Percentiles rank a stretch among this genome's conserved stretches.
These are phyloP conservation scores for Pantherophis guttatus DNA, from an alignment of 2,113 vertebrate genomes.

Conservation along the genomic window DNA sequence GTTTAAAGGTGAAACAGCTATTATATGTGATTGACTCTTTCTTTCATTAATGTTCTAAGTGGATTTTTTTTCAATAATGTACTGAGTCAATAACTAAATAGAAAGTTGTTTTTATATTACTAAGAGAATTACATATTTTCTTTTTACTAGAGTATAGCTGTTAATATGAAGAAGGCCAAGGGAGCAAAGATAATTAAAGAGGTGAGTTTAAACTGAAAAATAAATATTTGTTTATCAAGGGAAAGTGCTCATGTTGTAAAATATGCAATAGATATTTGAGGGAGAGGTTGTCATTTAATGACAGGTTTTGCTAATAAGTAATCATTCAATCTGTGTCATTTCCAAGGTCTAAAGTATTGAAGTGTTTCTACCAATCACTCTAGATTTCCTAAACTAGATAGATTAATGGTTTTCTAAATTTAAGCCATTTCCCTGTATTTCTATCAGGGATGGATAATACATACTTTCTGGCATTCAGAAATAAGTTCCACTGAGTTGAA, in stretches of 20 bases:
- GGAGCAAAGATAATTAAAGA: slow-evolving; percentile 82
- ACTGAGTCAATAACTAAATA: background rate
- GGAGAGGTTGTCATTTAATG: background rate
- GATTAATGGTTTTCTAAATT: background rate
- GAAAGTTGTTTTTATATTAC: slow-evolving; percentile 14
- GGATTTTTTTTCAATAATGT: background rate
- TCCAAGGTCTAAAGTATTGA: background rate
- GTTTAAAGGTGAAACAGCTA: background rate
- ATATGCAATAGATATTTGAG: background rate
- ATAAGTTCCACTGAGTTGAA: background rate
- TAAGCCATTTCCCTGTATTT: background rate
- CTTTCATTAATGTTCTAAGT: background rate
- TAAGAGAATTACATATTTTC: slow-evolving; percentile 44
- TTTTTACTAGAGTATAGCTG: slow-evolving; percentile 82
- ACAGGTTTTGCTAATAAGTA: background rate
- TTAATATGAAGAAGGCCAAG: slow-evolving; percentile 86
- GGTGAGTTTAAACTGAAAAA: slow-evolving; percentile 62
- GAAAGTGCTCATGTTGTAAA: background rate
- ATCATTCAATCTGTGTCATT: background rate
- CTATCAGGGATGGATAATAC: background rate
- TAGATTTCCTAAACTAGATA: background rate
- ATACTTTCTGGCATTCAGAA: background rate
- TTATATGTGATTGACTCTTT: background rate
- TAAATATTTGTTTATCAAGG: background rate
- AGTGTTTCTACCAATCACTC: background rate